A percentile compares a stretch with the other conserved stretches of the same genome.
phyloP scores from a whole-genome alignment of 2,113 vertebrate species.

The Lichenostomus cassidix region DNA sequence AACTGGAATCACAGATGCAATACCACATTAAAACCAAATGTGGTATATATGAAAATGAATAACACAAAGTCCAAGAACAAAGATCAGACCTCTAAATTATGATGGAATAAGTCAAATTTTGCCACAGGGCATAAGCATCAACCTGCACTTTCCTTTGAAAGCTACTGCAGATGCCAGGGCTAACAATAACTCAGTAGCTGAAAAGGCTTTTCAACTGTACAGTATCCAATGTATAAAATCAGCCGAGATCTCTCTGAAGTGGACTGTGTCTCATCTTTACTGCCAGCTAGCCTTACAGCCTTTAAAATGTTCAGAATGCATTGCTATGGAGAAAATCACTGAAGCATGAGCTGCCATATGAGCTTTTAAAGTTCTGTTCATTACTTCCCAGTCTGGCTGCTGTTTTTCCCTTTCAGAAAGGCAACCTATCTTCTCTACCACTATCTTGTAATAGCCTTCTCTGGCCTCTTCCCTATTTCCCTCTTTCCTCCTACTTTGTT shows the following conservation, averaged over 20 bases:
- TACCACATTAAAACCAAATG: neutral
- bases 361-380: neutral
- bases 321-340: neutral
- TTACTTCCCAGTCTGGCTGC: neutral
- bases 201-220: neutral
- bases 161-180: neutral
- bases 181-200: neutral
- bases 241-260: neutral
- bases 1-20: neutral
- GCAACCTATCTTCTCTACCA: neutral
- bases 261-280: slow-evolving; percentile 26
- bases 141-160: slow-evolving; percentile 17
- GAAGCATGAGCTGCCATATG: neutral
- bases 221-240: neutral
- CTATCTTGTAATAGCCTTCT: neutral
- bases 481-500: neutral
- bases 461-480: neutral
- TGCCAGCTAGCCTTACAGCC: neutral
- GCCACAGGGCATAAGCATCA: neutral
- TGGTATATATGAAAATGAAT: slow-evolving; percentile 20
- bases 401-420: neutral
- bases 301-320: slow-evolving; percentile 5
- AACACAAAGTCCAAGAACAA: neutral
- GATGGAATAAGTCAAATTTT: slow-evolving; percentile 17
- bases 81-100: neutral